Evolutionary conservation across 2,113 vertebrate species (phyloP), one percentile per base, ranked within the genome.

Genomic region (Ceyx margarethae): DNA sequence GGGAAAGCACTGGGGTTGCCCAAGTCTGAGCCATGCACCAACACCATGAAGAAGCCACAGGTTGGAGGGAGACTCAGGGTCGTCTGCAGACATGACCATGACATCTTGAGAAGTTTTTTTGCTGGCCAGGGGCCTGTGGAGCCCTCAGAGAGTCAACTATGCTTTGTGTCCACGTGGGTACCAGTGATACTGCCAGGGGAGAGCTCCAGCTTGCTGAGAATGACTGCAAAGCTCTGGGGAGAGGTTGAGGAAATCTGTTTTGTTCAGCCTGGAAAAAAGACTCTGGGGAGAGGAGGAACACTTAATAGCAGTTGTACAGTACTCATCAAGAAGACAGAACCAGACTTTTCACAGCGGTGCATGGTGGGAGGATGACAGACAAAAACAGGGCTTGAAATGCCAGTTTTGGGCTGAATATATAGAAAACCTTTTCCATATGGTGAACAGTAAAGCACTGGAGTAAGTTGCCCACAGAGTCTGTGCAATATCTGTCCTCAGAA

Each of bases 21-120:
- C 9, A 7, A 5, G 13, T 28, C 13, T 10, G 22, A 68, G 5
- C 22, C 3, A 1, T 2, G 5, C 33, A 25, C n/a, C 2, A 3
- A 20, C 33, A 56, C 29, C 33, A 20, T 0, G 8, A 53, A 31
- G 40, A 81, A 45, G 21, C 5, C 0, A 2, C 15, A 8, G 7
- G 3, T 18, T 1, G 13, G 4, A 1, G 19, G 13, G 4, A n/a
- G 8, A 33, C 37, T 11, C 31, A 16, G 5, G 35, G 9, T 18
- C 13, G 31, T 77, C 31, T 57, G 35, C 37, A 67, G 37, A 33
- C 42, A n/a, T 18, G 14, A 53, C 14, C 14, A 3, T 42, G 20
- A 10, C 15, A 16, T 48, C 20, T 26, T 72, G 26, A 23, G 33
- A 57, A 13, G 7, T 31, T n/a, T 9, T 74, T 71, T 28, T 54